Evolutionary conservation across 1,140 invertebrate species (phyloP).

Genomic region (Lucilia cuprina): DNA sequence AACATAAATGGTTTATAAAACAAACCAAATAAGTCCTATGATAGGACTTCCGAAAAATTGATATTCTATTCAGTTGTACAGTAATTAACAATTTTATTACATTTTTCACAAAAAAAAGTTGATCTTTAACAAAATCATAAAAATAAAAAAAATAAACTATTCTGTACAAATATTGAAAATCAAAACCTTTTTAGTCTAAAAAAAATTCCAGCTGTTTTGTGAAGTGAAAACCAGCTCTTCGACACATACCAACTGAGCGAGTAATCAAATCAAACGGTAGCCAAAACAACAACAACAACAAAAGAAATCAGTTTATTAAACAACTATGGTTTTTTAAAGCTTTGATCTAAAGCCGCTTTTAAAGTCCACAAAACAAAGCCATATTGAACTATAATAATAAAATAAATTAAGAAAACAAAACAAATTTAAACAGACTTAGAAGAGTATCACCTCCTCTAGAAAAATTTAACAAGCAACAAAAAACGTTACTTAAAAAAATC

Average conservation of each 20-base stretch:
- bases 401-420: not conserved
- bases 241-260: not conserved
- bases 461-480: not conserved
- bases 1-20: too few relatives aligned
- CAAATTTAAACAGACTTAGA: not conserved
- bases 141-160: too few relatives aligned
- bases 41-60: too few relatives aligned
- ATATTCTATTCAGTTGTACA: too few relatives aligned
- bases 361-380: not conserved
- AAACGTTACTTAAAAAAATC: not conserved
- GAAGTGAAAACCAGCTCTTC: constrained; percentile 4
- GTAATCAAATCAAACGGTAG: constrained; percentile 13
- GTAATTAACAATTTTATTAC: too few relatives aligned
- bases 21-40: too few relatives aligned
- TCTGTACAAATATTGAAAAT: not conserved
- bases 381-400: not conserved
- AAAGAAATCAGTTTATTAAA: not conserved
- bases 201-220: not conserved
- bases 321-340: not conserved
- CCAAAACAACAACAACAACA: not conserved
- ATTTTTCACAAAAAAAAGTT: too few relatives aligned
- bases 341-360: constrained; percentile 15
- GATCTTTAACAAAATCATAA: too few relatives aligned
- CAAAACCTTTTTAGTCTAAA: not conserved
- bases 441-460: not conserved